Percentiles rank a stretch among this genome's conserved stretches.
Evolutionary conservation across 2,113 vertebrate genomes (phyloP).

Genomic region (Diadophis punctatus): DNA sequence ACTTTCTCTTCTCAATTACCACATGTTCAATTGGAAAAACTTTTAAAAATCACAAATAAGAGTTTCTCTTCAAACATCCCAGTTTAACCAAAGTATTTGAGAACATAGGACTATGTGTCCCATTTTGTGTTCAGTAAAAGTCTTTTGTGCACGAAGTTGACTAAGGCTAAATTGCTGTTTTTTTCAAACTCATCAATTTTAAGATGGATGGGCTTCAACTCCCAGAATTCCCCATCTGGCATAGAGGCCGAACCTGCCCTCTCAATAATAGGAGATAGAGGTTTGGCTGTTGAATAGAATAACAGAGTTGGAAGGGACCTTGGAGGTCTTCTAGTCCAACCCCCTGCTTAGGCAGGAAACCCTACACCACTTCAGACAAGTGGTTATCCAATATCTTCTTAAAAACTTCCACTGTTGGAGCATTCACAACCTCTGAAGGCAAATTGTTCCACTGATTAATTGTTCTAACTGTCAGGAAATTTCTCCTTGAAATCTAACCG

Average conservation of each 20-base stretch:
- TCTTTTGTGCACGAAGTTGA: background rate
- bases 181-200: background rate
- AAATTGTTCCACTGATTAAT: no score
- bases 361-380: no score
- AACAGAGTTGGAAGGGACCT: no score
- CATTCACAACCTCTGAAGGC: no score
- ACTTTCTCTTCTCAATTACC: background rate
- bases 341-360: no score
- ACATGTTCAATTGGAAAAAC: background rate
- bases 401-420: no score
- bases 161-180: background rate
- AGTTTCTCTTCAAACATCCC: background rate
- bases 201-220: background rate
- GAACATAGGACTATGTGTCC: background rate
- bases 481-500: slow-evolving; percentile 23
- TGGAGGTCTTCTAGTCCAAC: no score
- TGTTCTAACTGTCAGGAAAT: no score
- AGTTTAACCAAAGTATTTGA: background rate
- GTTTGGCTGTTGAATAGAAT: slow-evolving; percentile 5
- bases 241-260: background rate
- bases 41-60: no score
- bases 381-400: no score
- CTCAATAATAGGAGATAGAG: slow-evolving; percentile 31
- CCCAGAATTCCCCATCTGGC: background rate
- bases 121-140: background rate